Conservation (phyloP, 2,797 vertebrate genomes). For the Labeo calbasu region DNA sequence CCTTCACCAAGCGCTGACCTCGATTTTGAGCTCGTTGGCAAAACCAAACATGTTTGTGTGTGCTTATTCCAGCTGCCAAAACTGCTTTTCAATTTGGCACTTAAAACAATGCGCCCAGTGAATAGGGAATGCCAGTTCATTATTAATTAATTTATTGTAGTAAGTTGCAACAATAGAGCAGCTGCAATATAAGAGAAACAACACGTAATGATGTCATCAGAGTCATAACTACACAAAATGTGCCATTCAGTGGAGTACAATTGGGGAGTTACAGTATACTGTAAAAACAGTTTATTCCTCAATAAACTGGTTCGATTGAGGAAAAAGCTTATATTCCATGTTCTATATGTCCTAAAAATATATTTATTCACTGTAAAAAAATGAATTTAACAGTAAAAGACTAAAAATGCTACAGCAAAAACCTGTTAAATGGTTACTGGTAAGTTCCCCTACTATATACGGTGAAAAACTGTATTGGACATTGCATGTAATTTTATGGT, state of each 20-base stretch:
- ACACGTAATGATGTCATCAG: not conserved
- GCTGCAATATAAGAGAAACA: constrained; percentile 13
- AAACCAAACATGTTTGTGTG: constrained; percentile 6
- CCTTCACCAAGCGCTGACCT: constrained; percentile 28
- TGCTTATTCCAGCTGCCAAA: constrained; percentile 27
- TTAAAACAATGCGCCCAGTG: constrained; percentile 10
- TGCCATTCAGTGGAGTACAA: not conserved
- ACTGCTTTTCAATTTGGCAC: constrained; percentile 16
- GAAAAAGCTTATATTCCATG: not conserved
- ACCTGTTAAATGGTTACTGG: too few relatives aligned
- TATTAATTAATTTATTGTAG: constrained; percentile 23
- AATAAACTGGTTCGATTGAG: not conserved
- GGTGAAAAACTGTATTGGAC: too few relatives aligned
- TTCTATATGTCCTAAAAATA: not conserved
- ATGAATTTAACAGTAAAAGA: too few relatives aligned
- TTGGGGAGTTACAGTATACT: not conserved
- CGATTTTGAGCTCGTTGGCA: constrained; percentile 19
- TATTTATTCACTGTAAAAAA: too few relatives aligned
- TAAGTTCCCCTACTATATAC: too few relatives aligned
- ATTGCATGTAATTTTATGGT: too few relatives aligned
- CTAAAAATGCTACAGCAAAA: too few relatives aligned
- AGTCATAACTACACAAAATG: not conserved
- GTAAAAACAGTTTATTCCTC: not conserved
- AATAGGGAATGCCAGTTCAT: not conserved
- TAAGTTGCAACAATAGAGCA: constrained; percentile 24